Conservation (phyloP, 2,888 invertebrate genomes). For the Dusona sp. region DNA sequence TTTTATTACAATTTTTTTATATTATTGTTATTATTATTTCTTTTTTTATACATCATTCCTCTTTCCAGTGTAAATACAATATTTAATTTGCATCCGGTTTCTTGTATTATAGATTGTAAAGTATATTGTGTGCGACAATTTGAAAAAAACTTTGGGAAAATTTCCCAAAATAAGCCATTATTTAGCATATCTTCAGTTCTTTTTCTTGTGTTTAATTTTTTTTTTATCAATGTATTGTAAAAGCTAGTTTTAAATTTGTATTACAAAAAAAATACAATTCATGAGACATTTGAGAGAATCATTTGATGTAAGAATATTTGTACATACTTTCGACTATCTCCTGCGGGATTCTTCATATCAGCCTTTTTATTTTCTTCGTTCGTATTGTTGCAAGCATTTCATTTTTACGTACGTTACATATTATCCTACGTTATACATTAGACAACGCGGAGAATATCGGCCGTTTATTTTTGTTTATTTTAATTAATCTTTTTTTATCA, state of each 20-base stretch:
- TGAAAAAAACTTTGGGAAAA: conserved; percentile 41
- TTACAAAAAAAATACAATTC: conserved; percentile 56
- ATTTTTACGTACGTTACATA: conserved; percentile 22
- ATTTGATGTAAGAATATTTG: conserved; percentile 53
- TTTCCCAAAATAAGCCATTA: conserved; percentile 36
- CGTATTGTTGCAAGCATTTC: conserved; percentile 21
- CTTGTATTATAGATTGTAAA: conserved; percentile 64
- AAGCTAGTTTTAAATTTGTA: conserved; percentile 60
- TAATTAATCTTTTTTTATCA: conserved; percentile 28
- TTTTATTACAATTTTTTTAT: neutral
- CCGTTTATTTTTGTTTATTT: neutral
- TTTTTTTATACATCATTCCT: conserved; percentile 40
- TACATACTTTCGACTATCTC: conserved; percentile 19
- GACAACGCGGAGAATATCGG: conserved; percentile 19
- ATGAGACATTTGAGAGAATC: conserved; percentile 26
- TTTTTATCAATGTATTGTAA: conserved; percentile 31
- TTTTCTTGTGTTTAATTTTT: neutral
- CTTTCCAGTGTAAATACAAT: conserved; percentile 68
- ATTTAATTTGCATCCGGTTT: conserved; percentile 53
- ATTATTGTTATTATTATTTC: neutral
- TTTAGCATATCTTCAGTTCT: conserved; percentile 28
- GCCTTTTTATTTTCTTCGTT: conserved; percentile 1
- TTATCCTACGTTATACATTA: conserved; percentile 33
- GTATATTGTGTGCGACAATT: conserved; percentile 51
- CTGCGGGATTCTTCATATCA: conserved; percentile 36